Conservation (phyloP, 2,113 vertebrate genomes). For the Heterocephalus glaber region DNA sequence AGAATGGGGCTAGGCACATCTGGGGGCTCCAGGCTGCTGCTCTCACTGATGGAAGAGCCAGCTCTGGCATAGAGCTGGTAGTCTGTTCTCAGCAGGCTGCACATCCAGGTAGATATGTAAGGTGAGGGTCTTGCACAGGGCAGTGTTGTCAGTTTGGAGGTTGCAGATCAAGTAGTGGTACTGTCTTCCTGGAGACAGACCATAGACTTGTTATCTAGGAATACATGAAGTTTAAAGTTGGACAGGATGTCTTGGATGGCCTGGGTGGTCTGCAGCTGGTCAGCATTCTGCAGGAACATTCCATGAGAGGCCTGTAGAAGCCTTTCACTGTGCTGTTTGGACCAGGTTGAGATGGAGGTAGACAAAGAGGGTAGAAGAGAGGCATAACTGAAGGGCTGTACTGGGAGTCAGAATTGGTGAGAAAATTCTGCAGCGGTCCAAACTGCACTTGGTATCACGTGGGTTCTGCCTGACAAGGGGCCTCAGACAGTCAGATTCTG, state of each 20-base stretch:
- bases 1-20: no score
- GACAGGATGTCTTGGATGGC: conserved; percentile 92
- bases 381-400: conserved; percentile 93
- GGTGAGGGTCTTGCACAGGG: conserved; percentile 92
- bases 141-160: conserved; percentile 96
- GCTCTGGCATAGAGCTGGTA: conserved; percentile 92
- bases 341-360: conserved; percentile 98
- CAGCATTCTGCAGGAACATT: conserved; percentile 93
- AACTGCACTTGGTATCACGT: conserved; percentile 96
- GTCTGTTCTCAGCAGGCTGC: conserved; percentile 91
- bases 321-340: conserved; percentile 95
- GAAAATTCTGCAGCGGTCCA: conserved; percentile 91
- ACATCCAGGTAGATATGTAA: conserved; percentile 95
- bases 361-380: conserved; percentile 95
- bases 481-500: conserved; percentile 95
- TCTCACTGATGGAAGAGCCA: conserved; percentile 85
- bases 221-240: conserved; percentile 92
- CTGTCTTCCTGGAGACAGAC: conserved; percentile 94
- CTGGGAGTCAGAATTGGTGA: conserved; percentile 92
- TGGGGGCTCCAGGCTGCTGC: conserved; percentile 86
- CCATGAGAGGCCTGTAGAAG: conserved; percentile 95
- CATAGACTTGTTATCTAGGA: conserved; percentile 96
- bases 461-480: conserved; percentile 94
- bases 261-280: conserved; percentile 93
- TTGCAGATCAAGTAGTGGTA: conserved; percentile 96